phyloP scores from a whole-genome alignment of 2,113 vertebrate genomes.

The Ctenodactylus gundi region DNA sequence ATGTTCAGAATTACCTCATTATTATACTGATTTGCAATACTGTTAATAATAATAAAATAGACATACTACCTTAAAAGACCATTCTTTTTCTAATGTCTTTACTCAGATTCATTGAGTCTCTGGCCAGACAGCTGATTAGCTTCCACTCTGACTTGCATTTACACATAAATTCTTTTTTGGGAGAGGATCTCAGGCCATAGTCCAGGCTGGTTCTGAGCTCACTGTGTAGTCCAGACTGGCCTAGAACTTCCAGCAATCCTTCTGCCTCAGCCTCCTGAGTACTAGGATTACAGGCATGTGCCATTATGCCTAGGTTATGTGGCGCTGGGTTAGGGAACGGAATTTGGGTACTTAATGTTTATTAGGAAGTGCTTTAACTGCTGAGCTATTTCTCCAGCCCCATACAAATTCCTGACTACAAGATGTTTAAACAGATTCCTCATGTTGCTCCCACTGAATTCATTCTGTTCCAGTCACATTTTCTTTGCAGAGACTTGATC shows the following conservation, averaged over 20 bases:
- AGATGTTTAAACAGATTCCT: not conserved
- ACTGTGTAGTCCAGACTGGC: no score
- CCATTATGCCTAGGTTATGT: no score
- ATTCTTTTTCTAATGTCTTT: not conserved
- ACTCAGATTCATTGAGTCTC: not conserved
- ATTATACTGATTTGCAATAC: not conserved
- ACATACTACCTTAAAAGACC: not conserved
- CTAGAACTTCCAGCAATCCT: no score
- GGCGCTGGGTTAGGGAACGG: no score
- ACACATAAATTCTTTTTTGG: slow-evolving; percentile 43
- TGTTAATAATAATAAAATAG: not conserved
- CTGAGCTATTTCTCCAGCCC: no score
- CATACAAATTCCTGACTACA: not conserved
- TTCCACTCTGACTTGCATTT: not conserved
- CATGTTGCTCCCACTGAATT: not conserved
- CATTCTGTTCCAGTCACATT: not conserved
- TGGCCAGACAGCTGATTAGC: not conserved
- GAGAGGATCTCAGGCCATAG: no score
- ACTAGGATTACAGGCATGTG: no score
- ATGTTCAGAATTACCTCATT: not conserved
- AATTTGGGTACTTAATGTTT: no score
- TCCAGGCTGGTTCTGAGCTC: no score
- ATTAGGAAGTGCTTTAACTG: no score
- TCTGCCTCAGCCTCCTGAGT: no score
- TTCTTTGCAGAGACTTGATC: not conserved